Percentiles rank a stretch among this genome's conserved stretches.
Evolutionary conservation across 2,797 vertebrate species (phyloP).

Genomic region (Sparus aurata): DNA sequence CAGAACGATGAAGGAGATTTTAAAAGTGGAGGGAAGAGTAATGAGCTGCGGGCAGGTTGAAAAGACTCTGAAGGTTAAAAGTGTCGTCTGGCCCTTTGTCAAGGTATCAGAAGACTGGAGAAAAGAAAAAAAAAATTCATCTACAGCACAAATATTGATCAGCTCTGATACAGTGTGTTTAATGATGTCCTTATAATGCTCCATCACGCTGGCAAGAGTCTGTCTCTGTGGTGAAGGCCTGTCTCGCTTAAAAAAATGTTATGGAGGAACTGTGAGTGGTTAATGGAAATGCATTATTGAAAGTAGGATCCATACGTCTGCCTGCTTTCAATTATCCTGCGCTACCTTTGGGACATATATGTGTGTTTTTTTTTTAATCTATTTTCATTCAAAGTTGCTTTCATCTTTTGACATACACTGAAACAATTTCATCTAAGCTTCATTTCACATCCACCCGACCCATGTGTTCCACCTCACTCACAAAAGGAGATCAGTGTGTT

Average conservation of each 20-base stretch:
- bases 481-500: not conserved
- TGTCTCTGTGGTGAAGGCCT: not conserved
- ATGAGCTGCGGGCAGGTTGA: constrained; percentile 20
- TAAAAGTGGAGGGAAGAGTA: constrained; percentile 2
- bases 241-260: not conserved
- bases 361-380: not conserved
- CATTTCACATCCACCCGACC: not conserved
- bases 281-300: constrained; percentile 18
- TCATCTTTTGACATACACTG: not conserved
- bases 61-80: constrained; percentile 38
- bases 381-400: constrained; percentile 1
- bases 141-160: constrained; percentile 27
- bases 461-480: not conserved
- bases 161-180: not conserved
- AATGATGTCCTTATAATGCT: too few species aligned
- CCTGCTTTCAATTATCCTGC: constrained; percentile 22
- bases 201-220: not conserved
- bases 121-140: constrained; percentile 30
- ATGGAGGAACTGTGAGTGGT: not conserved
- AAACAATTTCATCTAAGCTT: not conserved
- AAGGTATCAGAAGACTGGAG: constrained; percentile 11
- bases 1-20: constrained; percentile 12
- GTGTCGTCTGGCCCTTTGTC: constrained; percentile 1
- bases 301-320: not conserved
- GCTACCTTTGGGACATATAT: not conserved